phyloP scores from a whole-genome alignment of 2,797 vertebrate genomes.

The Siniperca undulata region DNA sequence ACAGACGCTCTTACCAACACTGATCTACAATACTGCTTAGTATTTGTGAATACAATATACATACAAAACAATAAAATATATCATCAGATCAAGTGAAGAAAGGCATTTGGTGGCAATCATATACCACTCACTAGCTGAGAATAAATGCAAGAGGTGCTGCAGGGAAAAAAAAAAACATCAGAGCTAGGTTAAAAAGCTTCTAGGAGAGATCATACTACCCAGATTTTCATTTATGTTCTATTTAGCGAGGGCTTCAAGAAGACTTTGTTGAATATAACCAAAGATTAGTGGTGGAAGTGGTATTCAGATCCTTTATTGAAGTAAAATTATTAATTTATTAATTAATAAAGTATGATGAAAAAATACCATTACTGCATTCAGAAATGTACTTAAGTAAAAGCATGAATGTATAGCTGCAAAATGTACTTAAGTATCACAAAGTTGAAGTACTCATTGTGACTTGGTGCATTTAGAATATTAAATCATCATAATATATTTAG shows the following conservation, averaged over 20 bases:
- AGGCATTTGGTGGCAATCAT: constrained; percentile 12
- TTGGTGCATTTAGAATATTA: neutral
- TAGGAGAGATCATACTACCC: neutral
- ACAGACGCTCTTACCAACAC: neutral
- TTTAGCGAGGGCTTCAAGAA: neutral
- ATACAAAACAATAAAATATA: too few relatives aligned
- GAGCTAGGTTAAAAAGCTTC: neutral
- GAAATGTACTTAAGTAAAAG: neutral
- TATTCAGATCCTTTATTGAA: neutral
- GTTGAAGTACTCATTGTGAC: neutral
- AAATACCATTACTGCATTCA: neutral
- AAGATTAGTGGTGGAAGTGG: neutral
- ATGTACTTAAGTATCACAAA: neutral
- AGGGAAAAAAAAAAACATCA: constrained; percentile 6
- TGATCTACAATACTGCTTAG: constrained; percentile 8
- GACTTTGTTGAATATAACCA: neutral
- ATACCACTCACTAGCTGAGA: constrained; percentile 29
- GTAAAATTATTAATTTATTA: neutral
- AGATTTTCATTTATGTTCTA: neutral
- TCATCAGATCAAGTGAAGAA: constrained; percentile 6
- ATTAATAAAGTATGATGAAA: too few relatives aligned
- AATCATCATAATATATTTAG: neutral
- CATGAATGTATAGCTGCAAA: neutral
- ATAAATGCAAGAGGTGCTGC: constrained; percentile 11
- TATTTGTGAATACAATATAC: neutral